These are phyloP conservation scores for Prosapia bicincta DNA, from an alignment of 2,888 invertebrate genomes.

Conservation along the genomic window DNA sequence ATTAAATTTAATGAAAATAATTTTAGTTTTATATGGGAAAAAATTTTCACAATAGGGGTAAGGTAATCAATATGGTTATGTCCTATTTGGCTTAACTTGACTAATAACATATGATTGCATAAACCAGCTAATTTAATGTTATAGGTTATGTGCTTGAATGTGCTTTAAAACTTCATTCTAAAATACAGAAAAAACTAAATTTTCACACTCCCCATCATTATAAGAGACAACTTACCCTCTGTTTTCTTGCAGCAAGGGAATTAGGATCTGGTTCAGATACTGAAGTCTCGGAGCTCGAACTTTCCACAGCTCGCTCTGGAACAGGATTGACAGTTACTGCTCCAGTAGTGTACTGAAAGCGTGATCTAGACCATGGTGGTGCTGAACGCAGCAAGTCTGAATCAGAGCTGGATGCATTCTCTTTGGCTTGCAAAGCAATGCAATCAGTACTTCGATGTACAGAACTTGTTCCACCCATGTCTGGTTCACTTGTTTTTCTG, in stretches of 20 bases:
- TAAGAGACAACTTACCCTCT: slow-evolving; percentile 53
- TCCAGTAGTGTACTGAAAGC: slow-evolving; percentile 26
- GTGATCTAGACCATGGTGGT: slow-evolving; percentile 53
- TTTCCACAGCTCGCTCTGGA: slow-evolving; percentile 2
- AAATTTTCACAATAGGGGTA: too few relatives aligned
- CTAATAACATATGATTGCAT: too few relatives aligned
- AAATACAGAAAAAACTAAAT: too few relatives aligned
- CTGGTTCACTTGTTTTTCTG: slow-evolving; percentile 49
- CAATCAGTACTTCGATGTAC: slow-evolving; percentile 75
- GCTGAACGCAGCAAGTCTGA: slow-evolving; percentile 56
- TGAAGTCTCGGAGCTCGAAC: slow-evolving; percentile 17
- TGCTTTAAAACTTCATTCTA: too few relatives aligned
- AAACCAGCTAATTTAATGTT: too few relatives aligned
- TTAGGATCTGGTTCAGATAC: slow-evolving; percentile 35
- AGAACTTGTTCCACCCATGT: slow-evolving; percentile 36
- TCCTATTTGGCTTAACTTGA: too few relatives aligned
- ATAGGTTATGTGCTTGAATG: too few relatives aligned
- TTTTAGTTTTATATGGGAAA: too few relatives aligned
- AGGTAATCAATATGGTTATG: too few relatives aligned
- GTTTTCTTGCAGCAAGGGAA: slow-evolving; percentile 62
- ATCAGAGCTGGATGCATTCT: slow-evolving; percentile 57
- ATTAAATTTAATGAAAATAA: too few relatives aligned
- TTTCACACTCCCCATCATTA: too few relatives aligned
- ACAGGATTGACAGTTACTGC: background rate
- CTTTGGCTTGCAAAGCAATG: slow-evolving; percentile 55